A percentile compares a stretch with the other conserved stretches of the same genome.
phyloP scores from a whole-genome alignment of 2,113 vertebrate genomes.

The Empidonax alnorum region DNA sequence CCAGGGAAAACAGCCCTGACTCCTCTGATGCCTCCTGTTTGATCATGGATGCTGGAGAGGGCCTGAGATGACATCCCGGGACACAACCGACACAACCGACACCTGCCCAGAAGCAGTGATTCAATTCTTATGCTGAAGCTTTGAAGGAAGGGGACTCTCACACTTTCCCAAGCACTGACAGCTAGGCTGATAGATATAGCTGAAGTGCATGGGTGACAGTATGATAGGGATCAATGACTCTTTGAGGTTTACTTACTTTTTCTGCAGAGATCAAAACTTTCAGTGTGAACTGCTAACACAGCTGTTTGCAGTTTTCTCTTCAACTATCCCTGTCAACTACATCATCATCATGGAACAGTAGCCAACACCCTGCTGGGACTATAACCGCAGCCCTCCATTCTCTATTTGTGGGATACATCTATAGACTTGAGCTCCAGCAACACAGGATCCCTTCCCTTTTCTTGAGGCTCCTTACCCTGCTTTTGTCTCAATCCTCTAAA shows the following conservation, averaged over 20 bases:
- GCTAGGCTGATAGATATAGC: slow-evolving; percentile 1
- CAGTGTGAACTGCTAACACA: not conserved
- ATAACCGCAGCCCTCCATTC: not conserved
- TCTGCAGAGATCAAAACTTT: slow-evolving; percentile 48
- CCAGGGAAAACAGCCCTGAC: not conserved
- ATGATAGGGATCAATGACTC: slow-evolving; percentile 42
- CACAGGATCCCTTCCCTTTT: not conserved
- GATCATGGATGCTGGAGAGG: not conserved
- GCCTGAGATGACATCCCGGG: not conserved
- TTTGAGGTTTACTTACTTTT: slow-evolving; percentile 58
- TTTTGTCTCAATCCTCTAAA: not conserved
- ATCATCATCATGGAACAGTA: not conserved
- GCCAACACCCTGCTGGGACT: not conserved
- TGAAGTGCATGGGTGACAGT: not conserved
- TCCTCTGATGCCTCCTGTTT: not conserved
- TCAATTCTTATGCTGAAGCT: not conserved
- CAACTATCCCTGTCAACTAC: not conserved
- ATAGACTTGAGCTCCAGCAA: not conserved
- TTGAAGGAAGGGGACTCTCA: slow-evolving; percentile 5
- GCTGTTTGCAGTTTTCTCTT: slow-evolving; percentile 3
- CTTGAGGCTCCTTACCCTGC: not conserved
- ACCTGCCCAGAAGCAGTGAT: not conserved
- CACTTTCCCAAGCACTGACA: not conserved
- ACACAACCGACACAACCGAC: not conserved
- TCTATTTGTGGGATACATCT: not conserved